Evolutionary conservation across 2,797 vertebrate genomes (phyloP).

Genomic region (Tragopan temminckii): DNA sequence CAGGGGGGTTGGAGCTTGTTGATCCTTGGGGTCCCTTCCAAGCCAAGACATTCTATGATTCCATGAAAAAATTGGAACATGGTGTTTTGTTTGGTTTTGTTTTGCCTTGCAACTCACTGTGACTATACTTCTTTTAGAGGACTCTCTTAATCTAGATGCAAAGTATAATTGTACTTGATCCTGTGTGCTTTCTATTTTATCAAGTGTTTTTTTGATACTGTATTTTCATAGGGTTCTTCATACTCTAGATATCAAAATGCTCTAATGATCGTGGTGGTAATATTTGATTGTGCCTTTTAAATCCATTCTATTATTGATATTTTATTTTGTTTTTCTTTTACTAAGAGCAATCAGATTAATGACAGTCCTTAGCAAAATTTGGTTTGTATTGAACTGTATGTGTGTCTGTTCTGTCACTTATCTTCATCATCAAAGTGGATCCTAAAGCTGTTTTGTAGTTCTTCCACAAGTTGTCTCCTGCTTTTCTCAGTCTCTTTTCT

Average conservation of each 20-base stretch:
- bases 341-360: not conserved
- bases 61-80: not conserved
- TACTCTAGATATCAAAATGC: not conserved
- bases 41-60: no score
- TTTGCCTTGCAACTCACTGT: not conserved
- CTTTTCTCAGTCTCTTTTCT: not conserved
- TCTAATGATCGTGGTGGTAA: not conserved
- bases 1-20: no score
- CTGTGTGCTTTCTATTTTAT: not conserved
- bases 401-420: not conserved
- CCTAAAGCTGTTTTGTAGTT: not conserved
- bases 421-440: not conserved
- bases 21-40: no score
- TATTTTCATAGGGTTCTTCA: not conserved
- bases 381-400: not conserved
- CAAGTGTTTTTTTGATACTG: not conserved
- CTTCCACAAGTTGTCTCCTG: not conserved
- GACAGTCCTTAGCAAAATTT: not conserved
- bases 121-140: not conserved
- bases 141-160: not conserved
- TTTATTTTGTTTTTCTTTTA: not conserved
- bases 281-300: not conserved
- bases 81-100: rapidly evolving
- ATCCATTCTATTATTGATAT: not conserved
- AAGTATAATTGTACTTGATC: not conserved